Evolutionary conservation across 92 coral and sea anemone genomes (phyloP).

Genomic region (Epizoanthus ramosus): DNA sequence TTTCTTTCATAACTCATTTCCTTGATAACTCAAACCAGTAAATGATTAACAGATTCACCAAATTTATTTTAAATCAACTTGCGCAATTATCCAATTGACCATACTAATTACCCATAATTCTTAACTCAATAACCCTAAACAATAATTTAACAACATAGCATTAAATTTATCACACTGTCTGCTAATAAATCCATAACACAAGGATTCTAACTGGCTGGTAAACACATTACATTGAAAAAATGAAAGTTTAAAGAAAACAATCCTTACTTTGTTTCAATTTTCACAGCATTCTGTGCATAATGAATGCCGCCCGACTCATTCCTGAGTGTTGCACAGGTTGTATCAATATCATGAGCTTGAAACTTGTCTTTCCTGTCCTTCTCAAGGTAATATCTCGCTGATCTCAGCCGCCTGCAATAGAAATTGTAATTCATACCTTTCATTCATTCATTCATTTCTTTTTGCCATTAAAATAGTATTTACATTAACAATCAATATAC

Average conservation of each 20-base stretch:
- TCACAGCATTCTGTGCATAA: slow-evolving; percentile 83
- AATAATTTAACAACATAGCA: neutral
- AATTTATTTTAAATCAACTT: too few relatives aligned
- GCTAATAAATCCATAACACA: too few relatives aligned
- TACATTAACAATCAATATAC: too few relatives aligned
- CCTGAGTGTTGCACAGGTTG: slow-evolving; percentile 76
- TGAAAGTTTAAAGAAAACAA: neutral
- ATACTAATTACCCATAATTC: too few relatives aligned
- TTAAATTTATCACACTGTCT: too few relatives aligned
- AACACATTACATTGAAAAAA: neutral
- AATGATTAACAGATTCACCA: too few relatives aligned
- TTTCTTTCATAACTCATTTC: too few relatives aligned
- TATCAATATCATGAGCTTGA: slow-evolving; percentile 84
- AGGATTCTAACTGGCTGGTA: neutral
- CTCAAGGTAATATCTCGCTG: slow-evolving; percentile 93
- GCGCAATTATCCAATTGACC: too few relatives aligned
- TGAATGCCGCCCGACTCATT: slow-evolving; percentile 77
- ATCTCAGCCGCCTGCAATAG: slow-evolving; percentile 76
- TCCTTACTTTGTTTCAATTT: slow-evolving; percentile 93
- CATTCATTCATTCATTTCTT: too few relatives aligned
- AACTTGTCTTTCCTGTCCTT: slow-evolving; percentile 95
- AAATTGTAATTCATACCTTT: slow-evolving; percentile 6
- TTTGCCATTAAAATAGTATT: too few relatives aligned
- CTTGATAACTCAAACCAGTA: too few relatives aligned
- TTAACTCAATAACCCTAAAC: neutral